A percentile compares a stretch with the other conserved stretches of the same genome.
phyloP scores from a whole-genome alignment of 2,797 vertebrate genomes.

The Pipistrellus kuhlii region DNA sequence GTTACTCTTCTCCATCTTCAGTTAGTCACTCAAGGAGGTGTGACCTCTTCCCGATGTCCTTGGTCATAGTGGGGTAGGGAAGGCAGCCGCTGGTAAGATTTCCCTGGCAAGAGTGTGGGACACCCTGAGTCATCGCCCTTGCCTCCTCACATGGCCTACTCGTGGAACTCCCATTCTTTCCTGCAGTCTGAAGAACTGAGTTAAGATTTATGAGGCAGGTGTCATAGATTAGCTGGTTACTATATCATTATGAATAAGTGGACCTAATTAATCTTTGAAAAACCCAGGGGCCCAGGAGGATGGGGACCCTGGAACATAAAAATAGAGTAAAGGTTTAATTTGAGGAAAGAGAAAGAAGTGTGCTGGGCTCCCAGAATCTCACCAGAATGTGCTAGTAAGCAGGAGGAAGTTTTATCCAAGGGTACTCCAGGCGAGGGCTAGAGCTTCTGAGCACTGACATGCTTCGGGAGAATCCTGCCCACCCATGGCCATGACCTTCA shows the following conservation, averaged over 20 bases:
- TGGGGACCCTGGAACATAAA: background rate
- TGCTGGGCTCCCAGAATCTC: background rate
- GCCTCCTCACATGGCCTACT: background rate
- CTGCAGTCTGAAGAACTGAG: background rate
- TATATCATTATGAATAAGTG: background rate
- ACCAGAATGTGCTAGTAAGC: background rate
- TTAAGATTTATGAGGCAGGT: background rate
- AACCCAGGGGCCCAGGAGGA: conserved; percentile 33
- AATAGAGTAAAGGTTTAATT: conserved; percentile 34
- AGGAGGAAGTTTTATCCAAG: background rate
- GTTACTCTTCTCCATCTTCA: background rate
- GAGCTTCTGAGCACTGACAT: background rate
- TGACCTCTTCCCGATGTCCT: background rate
- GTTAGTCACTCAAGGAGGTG: background rate
- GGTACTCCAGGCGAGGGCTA: background rate
- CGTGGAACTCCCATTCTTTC: background rate
- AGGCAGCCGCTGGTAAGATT: background rate
- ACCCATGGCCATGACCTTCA: background rate
- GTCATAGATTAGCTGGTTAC: background rate
- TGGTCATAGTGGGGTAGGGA: background rate
- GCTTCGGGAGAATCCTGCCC: background rate
- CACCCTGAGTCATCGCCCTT: background rate
- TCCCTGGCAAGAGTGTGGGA: background rate
- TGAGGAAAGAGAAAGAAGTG: background rate
- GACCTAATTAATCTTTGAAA: conserved; percentile 36